These are phyloP conservation scores for Lasioglossum lativentre DNA, from an alignment of 2,888 invertebrate species.

Conservation along the genomic window DNA sequence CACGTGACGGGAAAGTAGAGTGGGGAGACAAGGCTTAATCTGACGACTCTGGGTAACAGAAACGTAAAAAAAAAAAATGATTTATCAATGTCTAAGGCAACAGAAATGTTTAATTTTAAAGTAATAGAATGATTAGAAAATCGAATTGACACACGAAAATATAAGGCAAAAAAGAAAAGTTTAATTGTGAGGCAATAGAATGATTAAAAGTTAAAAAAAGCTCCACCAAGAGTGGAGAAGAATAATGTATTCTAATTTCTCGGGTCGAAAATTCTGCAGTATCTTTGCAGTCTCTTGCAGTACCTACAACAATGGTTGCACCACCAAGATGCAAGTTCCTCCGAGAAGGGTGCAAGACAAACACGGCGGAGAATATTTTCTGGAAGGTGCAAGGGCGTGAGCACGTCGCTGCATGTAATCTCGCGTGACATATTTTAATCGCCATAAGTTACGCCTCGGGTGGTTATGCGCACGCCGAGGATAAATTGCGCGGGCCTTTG, in stretches of 20 bases:
- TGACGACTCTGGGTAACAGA: too few species aligned
- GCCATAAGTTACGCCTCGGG: slow-evolving; percentile 34
- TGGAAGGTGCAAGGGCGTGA: background rate
- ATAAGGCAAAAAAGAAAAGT: too few species aligned
- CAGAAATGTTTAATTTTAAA: too few species aligned
- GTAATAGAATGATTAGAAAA: too few species aligned
- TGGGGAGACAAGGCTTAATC: too few species aligned
- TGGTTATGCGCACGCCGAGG: slow-evolving; percentile 24
- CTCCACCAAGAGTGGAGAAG: background rate
- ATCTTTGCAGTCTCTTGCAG: background rate
- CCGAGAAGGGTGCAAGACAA: background rate
- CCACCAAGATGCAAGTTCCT: background rate
- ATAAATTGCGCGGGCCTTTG: slow-evolving; percentile 34
- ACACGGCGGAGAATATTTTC: slow-evolving; percentile 30
- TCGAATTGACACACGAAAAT: too few species aligned
- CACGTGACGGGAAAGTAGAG: too few species aligned
- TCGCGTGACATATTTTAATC: slow-evolving; percentile 55
- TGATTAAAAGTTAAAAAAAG: too few species aligned
- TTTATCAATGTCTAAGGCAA: too few species aligned
- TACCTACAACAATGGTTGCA: background rate
- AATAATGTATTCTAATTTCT: background rate
- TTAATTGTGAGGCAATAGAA: too few species aligned
- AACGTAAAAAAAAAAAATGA: too few species aligned
- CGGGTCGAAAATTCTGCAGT: background rate
- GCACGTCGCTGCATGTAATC: slow-evolving; percentile 36